Evolutionary conservation across 2,888 invertebrate species (phyloP).

Genomic region (Mycalesis mineus): DNA sequence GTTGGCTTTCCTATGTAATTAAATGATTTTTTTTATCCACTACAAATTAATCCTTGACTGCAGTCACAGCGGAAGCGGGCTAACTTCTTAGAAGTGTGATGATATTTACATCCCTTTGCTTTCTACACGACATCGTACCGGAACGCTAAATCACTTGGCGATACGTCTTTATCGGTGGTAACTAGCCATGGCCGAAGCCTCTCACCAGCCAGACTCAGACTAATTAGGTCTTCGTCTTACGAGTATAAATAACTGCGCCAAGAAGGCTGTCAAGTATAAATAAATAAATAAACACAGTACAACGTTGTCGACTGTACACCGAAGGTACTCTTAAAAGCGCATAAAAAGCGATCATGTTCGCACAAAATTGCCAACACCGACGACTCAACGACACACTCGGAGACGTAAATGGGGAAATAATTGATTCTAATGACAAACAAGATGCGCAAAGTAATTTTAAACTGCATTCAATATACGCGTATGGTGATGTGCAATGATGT

Average conservation of each 20-base stretch:
- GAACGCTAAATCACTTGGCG: too few relatives aligned
- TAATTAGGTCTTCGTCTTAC: too few relatives aligned
- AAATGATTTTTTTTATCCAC: too few relatives aligned
- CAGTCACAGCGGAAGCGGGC: too few relatives aligned
- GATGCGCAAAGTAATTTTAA: constrained; percentile 53
- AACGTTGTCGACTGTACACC: constrained; percentile 10
- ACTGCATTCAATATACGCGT: constrained; percentile 42
- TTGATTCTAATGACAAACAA: constrained; percentile 63
- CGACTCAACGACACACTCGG: constrained; percentile 43
- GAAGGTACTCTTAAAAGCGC: constrained; percentile 43
- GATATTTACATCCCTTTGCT: too few relatives aligned
- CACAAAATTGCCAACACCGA: constrained; percentile 52
- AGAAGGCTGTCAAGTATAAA: background rate
- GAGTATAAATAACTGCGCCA: background rate
- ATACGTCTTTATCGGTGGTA: too few relatives aligned
- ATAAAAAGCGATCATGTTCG: constrained; percentile 54
- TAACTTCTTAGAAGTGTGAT: too few relatives aligned
- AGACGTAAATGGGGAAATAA: constrained; percentile 52
- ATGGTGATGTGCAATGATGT: constrained; percentile 43
- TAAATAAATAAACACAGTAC: background rate
- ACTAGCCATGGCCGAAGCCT: too few relatives aligned
- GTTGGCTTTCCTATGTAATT: too few relatives aligned
- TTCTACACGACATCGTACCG: too few relatives aligned
- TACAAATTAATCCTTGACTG: too few relatives aligned
- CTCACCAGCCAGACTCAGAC: too few relatives aligned